Base-by-base conservation (phyloP, 2,888 invertebrate genomes). In the Athalia cordata region DNA sequence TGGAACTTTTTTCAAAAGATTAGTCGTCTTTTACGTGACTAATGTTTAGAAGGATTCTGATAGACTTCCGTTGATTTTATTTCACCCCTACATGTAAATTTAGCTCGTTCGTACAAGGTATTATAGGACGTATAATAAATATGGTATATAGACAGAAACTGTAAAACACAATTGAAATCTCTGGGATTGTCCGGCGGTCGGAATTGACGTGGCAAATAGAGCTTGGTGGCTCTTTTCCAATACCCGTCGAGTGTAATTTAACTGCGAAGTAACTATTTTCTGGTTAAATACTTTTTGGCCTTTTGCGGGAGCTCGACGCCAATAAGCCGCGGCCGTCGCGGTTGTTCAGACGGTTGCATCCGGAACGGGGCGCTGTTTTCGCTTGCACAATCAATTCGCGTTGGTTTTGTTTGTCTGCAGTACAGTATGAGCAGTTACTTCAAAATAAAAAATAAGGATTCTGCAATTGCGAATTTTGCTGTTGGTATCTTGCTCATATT, bases 251-350 rank as follows among this genome's bases (percentile, higher is more conserved):
- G 45, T 72, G 70, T 72, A 72, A 72, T 72, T 72, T 59, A 72
- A 72, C 70, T 72, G 47, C 70, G 45, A 57, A 72, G 70, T 72
- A 59, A 72, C 57, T 72, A 72, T 72, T 72, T 59, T 72, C 70
- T 72, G 70, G 70, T 72, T 72, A 45, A 57, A 72, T 72, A 72
- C 70, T 72, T 72, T 72, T 59, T 72, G 45, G 59, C 59, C 57
- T 72, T 72, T 72, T 59, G 6, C 59, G 2, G 70, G 59, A 59
- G 59, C 8, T 47, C 8, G n/a, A 55, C 9, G 59, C 70, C 59
- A 72, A 72, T 72, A 72, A 72, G 70, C 70, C 29, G 29, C 29
- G 29, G 29, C 29, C 70, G 43, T 72, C 15, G 70, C 59, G 59
- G n/a, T 72, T 72, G 70, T 59, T 72, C 70, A 59, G 70, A 59